These are phyloP conservation scores for Pristionchus arcanus DNA, from an alignment of 2,888 invertebrate genomes.

Conservation along the genomic window DNA sequence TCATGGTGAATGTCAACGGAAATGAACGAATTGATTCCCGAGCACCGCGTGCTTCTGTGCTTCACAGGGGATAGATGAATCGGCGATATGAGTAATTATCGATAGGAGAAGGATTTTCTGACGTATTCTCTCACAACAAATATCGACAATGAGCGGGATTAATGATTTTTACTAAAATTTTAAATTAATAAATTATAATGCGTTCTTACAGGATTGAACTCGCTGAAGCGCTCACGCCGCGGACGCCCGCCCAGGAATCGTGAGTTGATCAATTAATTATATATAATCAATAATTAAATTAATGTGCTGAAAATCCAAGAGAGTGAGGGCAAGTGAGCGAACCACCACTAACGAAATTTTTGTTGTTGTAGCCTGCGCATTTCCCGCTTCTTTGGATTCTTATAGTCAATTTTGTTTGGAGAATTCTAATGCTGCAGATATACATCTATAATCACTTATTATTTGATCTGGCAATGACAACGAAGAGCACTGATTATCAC, in stretches of 20 bases:
- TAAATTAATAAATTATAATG: neutral
- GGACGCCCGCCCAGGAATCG: constrained; percentile 40
- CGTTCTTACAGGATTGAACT: neutral
- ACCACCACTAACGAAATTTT: neutral
- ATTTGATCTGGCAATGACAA: no score
- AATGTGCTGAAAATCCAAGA: neutral
- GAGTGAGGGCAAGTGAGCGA: neutral
- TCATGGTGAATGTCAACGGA: no score
- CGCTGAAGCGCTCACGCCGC: neutral
- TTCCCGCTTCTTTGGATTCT: neutral
- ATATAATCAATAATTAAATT: neutral
- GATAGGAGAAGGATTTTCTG: no score
- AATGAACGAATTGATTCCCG: no score
- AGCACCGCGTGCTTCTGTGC: no score
- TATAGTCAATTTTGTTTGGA: neutral
- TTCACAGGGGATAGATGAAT: no score
- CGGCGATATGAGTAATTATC: no score
- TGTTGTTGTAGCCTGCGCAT: neutral
- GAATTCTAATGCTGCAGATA: no score
- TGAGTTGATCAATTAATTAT: neutral
- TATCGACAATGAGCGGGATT: no score
- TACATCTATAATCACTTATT: no score
- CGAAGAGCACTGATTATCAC: no score
- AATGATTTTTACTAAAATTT: neutral
- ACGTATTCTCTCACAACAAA: no score